phyloP scores from a whole-genome alignment of 2,797 vertebrate species.

The Antrozous pallidus region DNA sequence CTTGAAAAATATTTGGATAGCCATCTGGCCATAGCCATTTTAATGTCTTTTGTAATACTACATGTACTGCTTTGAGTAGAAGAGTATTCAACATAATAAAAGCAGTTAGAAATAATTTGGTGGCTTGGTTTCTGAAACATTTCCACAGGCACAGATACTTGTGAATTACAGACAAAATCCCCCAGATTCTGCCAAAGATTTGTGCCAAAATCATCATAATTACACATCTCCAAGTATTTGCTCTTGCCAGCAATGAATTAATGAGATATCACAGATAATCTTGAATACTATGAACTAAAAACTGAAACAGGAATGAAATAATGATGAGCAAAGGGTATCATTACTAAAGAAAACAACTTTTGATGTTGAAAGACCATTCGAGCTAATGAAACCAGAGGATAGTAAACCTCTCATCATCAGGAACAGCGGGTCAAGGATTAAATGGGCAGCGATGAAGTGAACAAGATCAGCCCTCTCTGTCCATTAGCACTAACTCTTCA shows the following conservation, averaged over 20 bases:
- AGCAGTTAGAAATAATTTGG: neutral
- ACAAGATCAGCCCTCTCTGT: neutral
- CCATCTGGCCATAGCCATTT: neutral
- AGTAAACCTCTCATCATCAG: too few species aligned
- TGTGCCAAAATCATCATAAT: conserved; percentile 53
- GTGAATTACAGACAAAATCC: conserved; percentile 46
- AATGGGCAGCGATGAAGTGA: fast-evolving
- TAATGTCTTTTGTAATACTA: fast-evolving
- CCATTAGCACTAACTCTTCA: fast-evolving
- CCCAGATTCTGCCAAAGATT: conserved; percentile 52
- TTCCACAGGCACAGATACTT: conserved; percentile 24
- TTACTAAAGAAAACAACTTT: neutral
- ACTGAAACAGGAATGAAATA: conserved; percentile 26
- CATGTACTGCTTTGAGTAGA: neutral
- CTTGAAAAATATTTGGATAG: neutral
- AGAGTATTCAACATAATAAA: neutral
- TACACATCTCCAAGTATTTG: conserved; percentile 13
- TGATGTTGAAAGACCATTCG: neutral
- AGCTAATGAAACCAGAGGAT: neutral
- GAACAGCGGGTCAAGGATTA: neutral
- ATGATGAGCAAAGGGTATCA: neutral
- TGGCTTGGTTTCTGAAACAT: neutral
- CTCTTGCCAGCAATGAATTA: conserved; percentile 57
- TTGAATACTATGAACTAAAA: conserved; percentile 37
- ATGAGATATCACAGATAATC: conserved; percentile 54